Base-by-base conservation (phyloP, 2,797 vertebrate species). In the Artibeus lituratus region DNA sequence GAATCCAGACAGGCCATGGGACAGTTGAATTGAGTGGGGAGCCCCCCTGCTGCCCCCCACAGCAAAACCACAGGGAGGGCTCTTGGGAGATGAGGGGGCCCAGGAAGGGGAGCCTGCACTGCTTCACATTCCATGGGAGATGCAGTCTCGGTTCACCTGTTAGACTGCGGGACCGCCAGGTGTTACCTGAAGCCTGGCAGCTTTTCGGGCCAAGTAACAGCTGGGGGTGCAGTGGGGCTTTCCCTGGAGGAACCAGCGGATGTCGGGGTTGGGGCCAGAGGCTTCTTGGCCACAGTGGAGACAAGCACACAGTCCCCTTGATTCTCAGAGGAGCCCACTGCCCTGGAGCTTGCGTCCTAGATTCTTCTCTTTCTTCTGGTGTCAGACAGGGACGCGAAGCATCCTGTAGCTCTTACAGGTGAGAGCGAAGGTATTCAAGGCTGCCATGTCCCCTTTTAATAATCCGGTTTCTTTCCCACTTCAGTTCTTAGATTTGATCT, bases 401-500 rank as follows among this genome's bases (percentile, higher is more conserved):
- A 0, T 57, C 35, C 8, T 5, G 21, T 26, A 9, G 47, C 42
- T n/a, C 16, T 14, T 3, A 7, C 4, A 4, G 2, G 5, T 10
- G 10, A 44, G 81, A 57, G 59, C 1, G 12, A 53, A 4, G 2
- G 3, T 12, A 5, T 1, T 19, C 55, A 7, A 1, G 21, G 4
- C 2, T 14, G 35, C 9, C 37, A 0, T 32, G 19, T 89, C 5
- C 44, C n/a, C 10, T 53, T 21, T 4, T 77, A 24, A 93, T 84
- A 59, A 55, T 49, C 74, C 77, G 3, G 55, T 47, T 32, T 78
- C 94, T 96, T 65, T 96, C 96, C 94, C 44, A 44, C 73, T 77
- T 91, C 86, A 99, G 99, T 99, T 99, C 97, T 98, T 99, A 95
- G 99, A 99, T 97, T 98, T 99, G 98, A 99, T 99, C 98, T 99